Conservation (phyloP, 2,888 invertebrate species). For the Sussaba pulchella region DNA sequence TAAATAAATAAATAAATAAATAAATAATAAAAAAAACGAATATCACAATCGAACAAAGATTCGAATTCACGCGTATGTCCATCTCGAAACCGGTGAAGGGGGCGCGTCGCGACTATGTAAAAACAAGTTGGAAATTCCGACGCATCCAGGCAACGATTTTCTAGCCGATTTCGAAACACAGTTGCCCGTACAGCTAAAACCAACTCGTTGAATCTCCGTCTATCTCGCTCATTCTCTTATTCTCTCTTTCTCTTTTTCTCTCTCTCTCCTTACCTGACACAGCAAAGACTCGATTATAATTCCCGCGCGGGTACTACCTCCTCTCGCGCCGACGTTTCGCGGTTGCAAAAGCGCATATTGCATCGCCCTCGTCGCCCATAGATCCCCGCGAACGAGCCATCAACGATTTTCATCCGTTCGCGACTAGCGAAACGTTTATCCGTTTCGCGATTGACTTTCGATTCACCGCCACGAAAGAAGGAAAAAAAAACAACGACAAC, state of each 20-base stretch:
- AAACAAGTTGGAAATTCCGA: constrained; percentile 43
- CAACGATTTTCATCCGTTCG: constrained; percentile 32
- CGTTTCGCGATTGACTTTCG: constrained; percentile 38
- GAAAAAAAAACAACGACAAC: constrained; percentile 14
- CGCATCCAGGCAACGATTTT: constrained; percentile 41
- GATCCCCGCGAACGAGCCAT: background rate
- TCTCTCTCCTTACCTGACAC: constrained; percentile 8
- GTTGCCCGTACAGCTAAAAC: constrained; percentile 13
- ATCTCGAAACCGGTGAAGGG: constrained; percentile 27
- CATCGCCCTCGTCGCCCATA: background rate
- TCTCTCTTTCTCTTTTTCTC: constrained; percentile 22
- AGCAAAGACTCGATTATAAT: constrained; percentile 28
- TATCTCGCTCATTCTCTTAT: background rate
- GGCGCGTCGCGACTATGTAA: constrained; percentile 10
- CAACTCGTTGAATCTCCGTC: background rate
- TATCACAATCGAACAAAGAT: constrained; percentile 6
- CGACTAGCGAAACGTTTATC: constrained; percentile 1
- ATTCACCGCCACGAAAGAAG: too few species aligned
- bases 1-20: constrained; percentile 3
- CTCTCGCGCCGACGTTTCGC: constrained; percentile 40
- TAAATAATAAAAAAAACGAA: background rate
- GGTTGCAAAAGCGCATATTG: constrained; percentile 33
- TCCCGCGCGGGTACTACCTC: constrained; percentile 4
- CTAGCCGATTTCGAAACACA: constrained; percentile 40
- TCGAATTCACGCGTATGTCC: background rate